These are phyloP conservation scores for Amblyjoppa proteus DNA, from an alignment of 2,888 invertebrate genomes.

Conservation along the genomic window DNA sequence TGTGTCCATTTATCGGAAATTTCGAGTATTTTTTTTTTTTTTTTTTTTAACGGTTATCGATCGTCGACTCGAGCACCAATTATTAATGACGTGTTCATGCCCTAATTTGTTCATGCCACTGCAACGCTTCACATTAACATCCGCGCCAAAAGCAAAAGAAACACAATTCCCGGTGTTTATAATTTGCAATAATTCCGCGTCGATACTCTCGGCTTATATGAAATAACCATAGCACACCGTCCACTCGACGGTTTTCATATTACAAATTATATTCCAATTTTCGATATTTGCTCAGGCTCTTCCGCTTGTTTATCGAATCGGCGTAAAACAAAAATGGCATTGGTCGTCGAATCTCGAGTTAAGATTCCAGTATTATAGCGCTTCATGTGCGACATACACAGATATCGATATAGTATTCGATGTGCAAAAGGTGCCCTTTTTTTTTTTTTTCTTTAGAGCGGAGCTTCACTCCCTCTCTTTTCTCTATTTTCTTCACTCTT, in stretches of 20 bases:
- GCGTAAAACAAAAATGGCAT: background rate
- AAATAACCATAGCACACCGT: background rate
- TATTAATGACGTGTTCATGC: background rate
- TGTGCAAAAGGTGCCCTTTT: background rate
- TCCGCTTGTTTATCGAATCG: background rate
- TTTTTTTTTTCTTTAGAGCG: background rate
- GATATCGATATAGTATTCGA: background rate
- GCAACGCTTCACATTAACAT: background rate
- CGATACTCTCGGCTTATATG: background rate
- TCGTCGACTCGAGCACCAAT: background rate
- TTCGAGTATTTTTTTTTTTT: background rate
- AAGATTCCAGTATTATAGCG: no score
- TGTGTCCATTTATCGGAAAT: background rate
- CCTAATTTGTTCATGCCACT: background rate
- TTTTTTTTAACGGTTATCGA: background rate
- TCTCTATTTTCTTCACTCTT: slow-evolving; percentile 3
- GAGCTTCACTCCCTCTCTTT: background rate
- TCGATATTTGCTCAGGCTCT: background rate
- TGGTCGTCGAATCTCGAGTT: no score
- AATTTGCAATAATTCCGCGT: background rate
- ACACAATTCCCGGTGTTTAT: background rate
- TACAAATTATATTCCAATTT: background rate
- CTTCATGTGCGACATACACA: no score
- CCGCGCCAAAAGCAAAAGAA: background rate
- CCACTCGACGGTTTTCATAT: background rate